A percentile compares a stretch with the other conserved stretches of the same genome.
These are phyloP conservation scores for Microcebus lehilahytsara DNA, from an alignment of 2,113 vertebrate genomes.

Conservation along the genomic window DNA sequence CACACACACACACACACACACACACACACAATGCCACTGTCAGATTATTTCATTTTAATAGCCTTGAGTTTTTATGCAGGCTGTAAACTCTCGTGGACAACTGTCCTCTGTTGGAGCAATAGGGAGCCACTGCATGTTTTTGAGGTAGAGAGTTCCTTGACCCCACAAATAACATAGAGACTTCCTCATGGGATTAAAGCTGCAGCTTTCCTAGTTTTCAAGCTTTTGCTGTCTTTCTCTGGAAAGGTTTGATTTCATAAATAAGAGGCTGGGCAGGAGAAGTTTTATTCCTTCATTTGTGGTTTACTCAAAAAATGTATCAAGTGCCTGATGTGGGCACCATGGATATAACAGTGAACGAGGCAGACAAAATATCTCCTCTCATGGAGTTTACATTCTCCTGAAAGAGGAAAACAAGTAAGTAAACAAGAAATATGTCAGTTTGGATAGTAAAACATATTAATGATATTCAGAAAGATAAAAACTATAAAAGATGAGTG, in stretches of 20 bases:
- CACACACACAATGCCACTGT: background rate
- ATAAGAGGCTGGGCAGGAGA: background rate
- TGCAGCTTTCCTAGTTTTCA: background rate
- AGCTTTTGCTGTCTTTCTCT: background rate
- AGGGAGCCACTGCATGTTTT: background rate
- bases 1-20: background rate
- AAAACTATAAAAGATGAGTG: background rate
- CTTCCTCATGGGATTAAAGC: background rate
- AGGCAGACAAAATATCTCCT: background rate
- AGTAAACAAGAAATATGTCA: background rate
- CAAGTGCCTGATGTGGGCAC: background rate
- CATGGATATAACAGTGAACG: background rate
- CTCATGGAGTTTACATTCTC: background rate
- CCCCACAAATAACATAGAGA: background rate
- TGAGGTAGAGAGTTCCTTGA: background rate
- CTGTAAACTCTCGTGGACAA: background rate
- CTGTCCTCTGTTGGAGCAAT: background rate
- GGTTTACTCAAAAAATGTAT: background rate
- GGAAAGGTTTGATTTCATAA: slow-evolving; percentile 19
- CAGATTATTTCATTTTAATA: background rate
- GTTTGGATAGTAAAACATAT: background rate
- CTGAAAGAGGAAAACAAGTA: background rate
- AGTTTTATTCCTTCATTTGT: background rate
- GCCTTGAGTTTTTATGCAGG: background rate
- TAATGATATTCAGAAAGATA: background rate